These are phyloP conservation scores for rat (Rattus norvegicus) DNA, from an alignment of 2,113 vertebrate species.

Conservation along the genomic window GRCr8 NC_086019.1:224555001-224555500, in stretches of 20 bases:
- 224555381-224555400: background rate
- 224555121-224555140: background rate
- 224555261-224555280: constrained; percentile 37
- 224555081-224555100: background rate
- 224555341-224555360: background rate
- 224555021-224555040: background rate
- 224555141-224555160: background rate
- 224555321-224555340: background rate
- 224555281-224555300: background rate
- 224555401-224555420: background rate
- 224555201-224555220: background rate
- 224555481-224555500: background rate
- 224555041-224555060: background rate
- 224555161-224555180: background rate
- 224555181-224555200: background rate
- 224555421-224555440: background rate
- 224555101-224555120: background rate
- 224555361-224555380: background rate
- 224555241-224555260: background rate
- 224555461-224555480: background rate
- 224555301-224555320: background rate
- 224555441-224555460: background rate
- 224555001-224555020: background rate
- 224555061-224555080: background rate
- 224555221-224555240: background rate